Base-by-base conservation (phyloP, 2,888 invertebrate genomes). In the Pristionchus mayeri region DNA sequence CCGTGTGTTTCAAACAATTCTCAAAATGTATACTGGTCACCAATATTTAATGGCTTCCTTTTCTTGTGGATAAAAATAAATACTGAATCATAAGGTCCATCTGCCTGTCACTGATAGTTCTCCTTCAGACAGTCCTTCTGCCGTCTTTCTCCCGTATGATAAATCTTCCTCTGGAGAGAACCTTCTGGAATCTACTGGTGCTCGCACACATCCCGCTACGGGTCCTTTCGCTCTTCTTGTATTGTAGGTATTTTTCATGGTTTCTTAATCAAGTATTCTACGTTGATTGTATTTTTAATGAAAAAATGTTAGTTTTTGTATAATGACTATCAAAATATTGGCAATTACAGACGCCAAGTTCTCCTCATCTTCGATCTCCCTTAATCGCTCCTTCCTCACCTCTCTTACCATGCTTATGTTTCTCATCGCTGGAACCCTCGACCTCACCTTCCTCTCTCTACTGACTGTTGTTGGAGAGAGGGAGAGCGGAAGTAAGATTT, bases 111-210 rank as follows among this genome's bases (percentile, higher is more conserved):
- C n/a, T n/a, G n/a, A n/a, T n/a, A n/a, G n/a, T n/a, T 11, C 1
- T 18, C 30, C n/a, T 78, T 63, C 81, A 82, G 81, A 60, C 18
- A 60, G 81, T 82, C 4, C 50, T 82, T 13, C 81, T 82, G 9
- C 81, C 81, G 48, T 82, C 81, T 4, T 82, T 82, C 63, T 82
- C 81, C 13, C 81, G 81, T 16, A 60, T 82, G 13, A 82, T 82
- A n/a, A 82, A 82, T 37, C 81, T 82, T 27, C 81, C 63, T 0
- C 11, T 27, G 16, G 81, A 82, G 50, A 40, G 81, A 63, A 50
- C 54, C 18, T 54, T 54, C 44, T 82, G 81, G 81, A 54, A 82
- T n/a, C 63, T 82, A 44, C 63, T 63, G 2, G 48, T 82, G 3
- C 50, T 82, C 18, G 21, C 54, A 0, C 81, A 82, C 30, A 24